Evolutionary conservation across 2,797 vertebrate species (phyloP).

Genomic region (Pseudochirops cupreus): DNA sequence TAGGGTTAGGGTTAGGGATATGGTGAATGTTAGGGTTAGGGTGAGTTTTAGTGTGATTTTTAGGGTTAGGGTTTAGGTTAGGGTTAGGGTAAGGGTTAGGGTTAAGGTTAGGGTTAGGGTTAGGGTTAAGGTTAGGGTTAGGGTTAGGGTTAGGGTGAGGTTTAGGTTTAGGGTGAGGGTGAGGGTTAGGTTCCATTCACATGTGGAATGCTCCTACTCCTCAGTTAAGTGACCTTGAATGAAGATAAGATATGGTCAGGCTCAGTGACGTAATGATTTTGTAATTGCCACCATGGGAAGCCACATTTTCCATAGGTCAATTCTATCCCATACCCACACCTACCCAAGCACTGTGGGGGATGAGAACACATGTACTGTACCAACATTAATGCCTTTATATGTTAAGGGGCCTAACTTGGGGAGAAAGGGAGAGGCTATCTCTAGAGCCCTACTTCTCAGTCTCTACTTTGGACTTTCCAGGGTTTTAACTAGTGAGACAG

Average conservation of each 20-base stretch:
- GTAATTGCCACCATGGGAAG: background rate
- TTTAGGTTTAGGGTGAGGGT: too few species aligned
- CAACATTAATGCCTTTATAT: background rate
- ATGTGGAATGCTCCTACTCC: background rate
- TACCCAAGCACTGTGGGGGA: background rate
- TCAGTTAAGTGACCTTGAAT: background rate
- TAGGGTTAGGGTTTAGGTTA: too few species aligned
- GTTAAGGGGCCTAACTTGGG: background rate
- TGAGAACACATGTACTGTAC: background rate
- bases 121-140: too few species aligned
- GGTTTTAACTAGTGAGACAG: background rate
- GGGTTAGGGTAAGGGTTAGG: too few species aligned
- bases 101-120: too few species aligned
- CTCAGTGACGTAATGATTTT: background rate
- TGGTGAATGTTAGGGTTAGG: too few species aligned
- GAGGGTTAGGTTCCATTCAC: too few species aligned
- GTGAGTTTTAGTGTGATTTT: too few species aligned
- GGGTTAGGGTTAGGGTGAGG: too few species aligned
- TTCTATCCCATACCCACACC: background rate
- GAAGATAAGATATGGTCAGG: background rate
- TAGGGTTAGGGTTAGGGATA: too few species aligned
- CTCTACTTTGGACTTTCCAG: background rate
- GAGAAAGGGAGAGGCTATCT: background rate
- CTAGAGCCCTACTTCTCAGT: background rate
- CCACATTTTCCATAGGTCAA: background rate